Evolutionary conservation across 2,113 vertebrate species (phyloP).

Genomic region (Silurus glanis): DNA sequence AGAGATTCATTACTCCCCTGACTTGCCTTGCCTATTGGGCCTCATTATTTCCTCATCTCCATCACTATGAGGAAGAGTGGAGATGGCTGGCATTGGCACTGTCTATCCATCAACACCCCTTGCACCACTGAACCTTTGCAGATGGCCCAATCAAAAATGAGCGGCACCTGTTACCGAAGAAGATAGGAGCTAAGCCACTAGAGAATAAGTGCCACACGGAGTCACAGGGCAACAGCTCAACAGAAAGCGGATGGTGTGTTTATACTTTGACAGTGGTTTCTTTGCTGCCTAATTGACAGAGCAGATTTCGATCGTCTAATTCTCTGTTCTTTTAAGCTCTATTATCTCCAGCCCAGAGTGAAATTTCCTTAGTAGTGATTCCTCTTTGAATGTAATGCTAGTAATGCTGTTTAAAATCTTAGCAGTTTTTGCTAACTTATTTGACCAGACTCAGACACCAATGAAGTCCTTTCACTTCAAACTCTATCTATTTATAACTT

Average conservation of each 20-base stretch:
- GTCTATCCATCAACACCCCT: conserved; percentile 61
- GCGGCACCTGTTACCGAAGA: conserved; percentile 52
- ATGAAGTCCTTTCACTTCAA: background rate
- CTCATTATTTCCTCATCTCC: conserved; percentile 69
- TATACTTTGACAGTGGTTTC: conserved; percentile 19
- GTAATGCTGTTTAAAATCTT: background rate
- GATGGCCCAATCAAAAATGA: conserved; percentile 57
- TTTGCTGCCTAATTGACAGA: background rate
- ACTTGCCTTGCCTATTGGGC: conserved; percentile 45
- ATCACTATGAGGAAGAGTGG: conserved; percentile 56
- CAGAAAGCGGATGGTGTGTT: background rate
- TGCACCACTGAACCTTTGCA: conserved; percentile 37
- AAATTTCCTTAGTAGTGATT: background rate
- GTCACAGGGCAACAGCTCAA: conserved; percentile 47
- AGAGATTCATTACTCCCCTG: conserved; percentile 63
- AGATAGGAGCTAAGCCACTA: conserved; percentile 49
- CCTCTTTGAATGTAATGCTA: background rate
- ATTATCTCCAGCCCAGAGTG: background rate
- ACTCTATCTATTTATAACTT: background rate
- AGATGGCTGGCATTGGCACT: conserved; percentile 53
- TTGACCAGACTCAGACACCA: too few species aligned
- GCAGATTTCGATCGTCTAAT: background rate
- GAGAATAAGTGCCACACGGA: conserved; percentile 13
- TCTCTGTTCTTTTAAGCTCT: background rate
- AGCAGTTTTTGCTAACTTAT: background rate